phyloP scores from a whole-genome alignment of 2,888 invertebrate species.

The Acanthacorydalis orientalis region DNA sequence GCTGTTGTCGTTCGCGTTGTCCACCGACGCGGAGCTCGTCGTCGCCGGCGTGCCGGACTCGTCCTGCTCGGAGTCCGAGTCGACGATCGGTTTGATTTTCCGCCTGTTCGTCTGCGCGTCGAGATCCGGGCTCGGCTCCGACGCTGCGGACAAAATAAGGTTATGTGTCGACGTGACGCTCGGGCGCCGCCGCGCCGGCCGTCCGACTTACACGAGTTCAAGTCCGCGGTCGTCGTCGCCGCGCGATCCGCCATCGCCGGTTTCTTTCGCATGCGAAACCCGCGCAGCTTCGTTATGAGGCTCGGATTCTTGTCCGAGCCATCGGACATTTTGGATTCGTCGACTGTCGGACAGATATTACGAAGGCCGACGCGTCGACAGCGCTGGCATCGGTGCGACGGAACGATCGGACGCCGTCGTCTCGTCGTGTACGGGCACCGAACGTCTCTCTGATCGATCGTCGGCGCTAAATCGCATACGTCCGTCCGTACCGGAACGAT shows the following conservation, averaged over 20 bases:
- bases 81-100: slow-evolving; percentile 20
- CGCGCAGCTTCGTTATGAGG: slow-evolving; percentile 43
- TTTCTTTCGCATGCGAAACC: slow-evolving; percentile 53
- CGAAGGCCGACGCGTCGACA: too few relatives aligned
- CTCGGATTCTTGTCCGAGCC: slow-evolving; percentile 33
- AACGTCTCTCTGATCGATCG: too few relatives aligned
- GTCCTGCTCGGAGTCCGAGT: slow-evolving; percentile 36
- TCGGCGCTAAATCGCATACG: too few relatives aligned
- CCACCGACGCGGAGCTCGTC: slow-evolving; percentile 4
- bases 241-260: slow-evolving; percentile 22
- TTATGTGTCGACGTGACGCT: not conserved
- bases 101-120: slow-evolving; percentile 7
- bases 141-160: slow-evolving; percentile 8
- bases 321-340: not conserved
- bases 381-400: too few relatives aligned
- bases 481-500: too few relatives aligned
- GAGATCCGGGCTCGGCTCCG: slow-evolving; percentile 11
- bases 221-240: slow-evolving; percentile 16
- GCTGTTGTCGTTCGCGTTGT: slow-evolving; percentile 5
- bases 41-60: slow-evolving; percentile 8
- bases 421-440: too few relatives aligned
- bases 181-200: too few relatives aligned
- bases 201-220: slow-evolving; percentile 15
- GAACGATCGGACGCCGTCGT: too few relatives aligned
- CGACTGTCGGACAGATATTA: too few relatives aligned